Evolutionary conservation across 2,797 vertebrate genomes (phyloP).

Genomic region (Clarias fuscus): DNA sequence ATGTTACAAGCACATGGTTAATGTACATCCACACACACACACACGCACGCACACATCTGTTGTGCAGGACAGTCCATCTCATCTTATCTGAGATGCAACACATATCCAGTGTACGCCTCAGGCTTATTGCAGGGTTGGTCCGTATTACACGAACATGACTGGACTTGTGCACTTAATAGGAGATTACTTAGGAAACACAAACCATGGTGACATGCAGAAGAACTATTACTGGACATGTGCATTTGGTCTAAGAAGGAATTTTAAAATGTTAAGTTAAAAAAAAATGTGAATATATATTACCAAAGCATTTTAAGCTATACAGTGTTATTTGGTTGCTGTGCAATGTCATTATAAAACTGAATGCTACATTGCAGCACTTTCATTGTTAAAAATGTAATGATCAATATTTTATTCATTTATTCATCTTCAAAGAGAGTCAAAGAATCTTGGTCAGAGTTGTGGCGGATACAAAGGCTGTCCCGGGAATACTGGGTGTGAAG

Average conservation of each 20-base stretch:
- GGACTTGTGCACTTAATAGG: conserved; percentile 24
- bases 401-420: background rate
- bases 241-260: background rate
- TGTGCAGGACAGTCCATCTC: background rate
- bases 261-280: background rate
- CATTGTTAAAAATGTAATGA: background rate
- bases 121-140: background rate
- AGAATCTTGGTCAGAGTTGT: background rate
- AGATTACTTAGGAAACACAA: background rate
- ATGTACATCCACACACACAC: background rate
- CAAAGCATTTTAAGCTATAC: background rate
- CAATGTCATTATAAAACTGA: background rate
- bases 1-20: conserved; percentile 3
- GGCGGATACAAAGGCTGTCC: background rate
- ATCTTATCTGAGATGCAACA: background rate
- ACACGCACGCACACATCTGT: conserved; percentile 10
- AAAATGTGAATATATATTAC: background rate
- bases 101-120: background rate
- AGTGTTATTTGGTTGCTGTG: background rate
- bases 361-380: background rate
- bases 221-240: background rate
- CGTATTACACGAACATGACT: conserved; percentile 15
- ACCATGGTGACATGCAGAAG: background rate
- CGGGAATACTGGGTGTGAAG: background rate
- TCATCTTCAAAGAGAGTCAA: background rate